phyloP scores from a whole-genome alignment of 2,797 vertebrate genomes.

The Propithecus deckenii region DNA sequence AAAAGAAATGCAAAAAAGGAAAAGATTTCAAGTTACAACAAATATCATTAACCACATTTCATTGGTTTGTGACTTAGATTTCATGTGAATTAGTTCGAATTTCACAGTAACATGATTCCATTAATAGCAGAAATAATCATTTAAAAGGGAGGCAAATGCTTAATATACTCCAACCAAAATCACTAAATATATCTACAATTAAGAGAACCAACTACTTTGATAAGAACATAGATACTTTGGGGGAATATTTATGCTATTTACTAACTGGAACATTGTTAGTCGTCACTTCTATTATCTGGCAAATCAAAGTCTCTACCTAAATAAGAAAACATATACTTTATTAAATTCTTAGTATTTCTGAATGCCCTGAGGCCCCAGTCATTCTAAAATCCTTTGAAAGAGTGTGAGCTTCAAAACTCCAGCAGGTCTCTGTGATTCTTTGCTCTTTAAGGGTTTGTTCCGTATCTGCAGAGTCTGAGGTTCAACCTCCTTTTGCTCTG shows the following conservation, averaged over 20 bases:
- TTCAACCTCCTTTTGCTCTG: neutral
- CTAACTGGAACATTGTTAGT: neutral
- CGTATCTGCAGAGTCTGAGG: neutral
- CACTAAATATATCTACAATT: neutral
- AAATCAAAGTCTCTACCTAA: neutral
- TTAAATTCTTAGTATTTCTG: neutral
- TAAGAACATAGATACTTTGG: neutral
- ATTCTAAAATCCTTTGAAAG: conserved; percentile 14
- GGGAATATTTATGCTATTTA: neutral
- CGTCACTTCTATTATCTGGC: neutral
- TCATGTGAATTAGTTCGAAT: conserved; percentile 48
- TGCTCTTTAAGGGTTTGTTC: neutral
- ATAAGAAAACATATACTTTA: neutral
- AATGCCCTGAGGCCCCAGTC: neutral
- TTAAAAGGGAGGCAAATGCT: neutral
- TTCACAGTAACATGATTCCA: conserved; percentile 43
- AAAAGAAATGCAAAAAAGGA: conserved; percentile 47
- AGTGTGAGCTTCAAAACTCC: neutral
- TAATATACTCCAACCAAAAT: conserved; percentile 25
- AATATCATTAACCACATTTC: conserved; percentile 59
- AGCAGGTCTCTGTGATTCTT: neutral
- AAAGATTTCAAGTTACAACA: conserved; percentile 33
- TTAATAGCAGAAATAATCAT: conserved; percentile 30
- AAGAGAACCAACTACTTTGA: neutral
- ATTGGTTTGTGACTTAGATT: conserved; percentile 56